Percentiles rank a stretch among this genome's conserved stretches.
Conservation (phyloP, 2,797 vertebrate genomes). For the Etheostoma perlongum region DNA sequence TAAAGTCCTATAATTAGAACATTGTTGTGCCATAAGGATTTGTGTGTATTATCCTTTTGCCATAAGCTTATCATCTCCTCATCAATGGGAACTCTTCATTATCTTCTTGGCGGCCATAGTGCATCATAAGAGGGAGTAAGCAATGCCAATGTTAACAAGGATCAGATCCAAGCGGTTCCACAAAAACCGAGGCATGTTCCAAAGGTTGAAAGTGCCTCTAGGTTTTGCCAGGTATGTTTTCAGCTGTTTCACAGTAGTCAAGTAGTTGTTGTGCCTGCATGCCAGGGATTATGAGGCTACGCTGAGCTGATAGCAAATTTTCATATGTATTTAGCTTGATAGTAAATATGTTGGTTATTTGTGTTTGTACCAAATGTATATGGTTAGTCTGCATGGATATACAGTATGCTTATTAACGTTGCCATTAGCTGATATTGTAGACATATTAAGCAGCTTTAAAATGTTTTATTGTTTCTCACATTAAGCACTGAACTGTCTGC, state of each 20-base stretch:
- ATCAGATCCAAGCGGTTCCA: slow-evolving; percentile 19
- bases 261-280: background rate
- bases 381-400: background rate
- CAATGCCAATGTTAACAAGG: slow-evolving; percentile 28
- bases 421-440: background rate
- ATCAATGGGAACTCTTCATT: slow-evolving; percentile 40
- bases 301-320: background rate
- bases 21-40: slow-evolving; percentile 59
- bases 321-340: background rate
- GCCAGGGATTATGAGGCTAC: slow-evolving; percentile 2
- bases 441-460: background rate
- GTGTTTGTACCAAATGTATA: background rate
- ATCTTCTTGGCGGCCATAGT: slow-evolving; percentile 32
- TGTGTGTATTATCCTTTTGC: slow-evolving; percentile 69
- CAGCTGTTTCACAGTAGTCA: slow-evolving; percentile 4
- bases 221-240: slow-evolving; percentile 73
- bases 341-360: background rate
- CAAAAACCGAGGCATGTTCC: slow-evolving; percentile 61
- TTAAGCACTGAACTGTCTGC: background rate
- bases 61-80: slow-evolving; percentile 65
- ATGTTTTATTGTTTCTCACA: background rate
- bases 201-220: slow-evolving; percentile 70
- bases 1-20: slow-evolving; percentile 66
- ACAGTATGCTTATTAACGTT: background rate
- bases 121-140: slow-evolving; percentile 18